Evolutionary conservation across 2,113 vertebrate genomes (phyloP), one percentile per base, ranked within the genome.

Genomic region (Petromus typicus): DNA sequence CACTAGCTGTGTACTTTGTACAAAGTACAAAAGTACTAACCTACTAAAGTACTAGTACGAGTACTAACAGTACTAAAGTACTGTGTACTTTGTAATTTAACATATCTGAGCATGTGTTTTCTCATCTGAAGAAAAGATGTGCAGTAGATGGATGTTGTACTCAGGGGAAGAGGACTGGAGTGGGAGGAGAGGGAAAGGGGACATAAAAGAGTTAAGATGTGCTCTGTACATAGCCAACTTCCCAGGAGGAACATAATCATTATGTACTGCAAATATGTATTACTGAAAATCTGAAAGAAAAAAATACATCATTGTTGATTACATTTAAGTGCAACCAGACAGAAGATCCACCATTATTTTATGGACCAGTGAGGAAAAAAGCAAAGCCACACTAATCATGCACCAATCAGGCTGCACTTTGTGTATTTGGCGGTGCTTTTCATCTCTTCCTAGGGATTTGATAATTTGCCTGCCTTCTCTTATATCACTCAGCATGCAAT

Each of bases 21-120:
- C n/a, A n/a, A n/a, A n/a, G n/a, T n/a, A n/a, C n/a, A n/a, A n/a
- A n/a, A n/a, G n/a, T n/a, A n/a, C n/a, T n/a, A n/a, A n/a, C n/a
- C n/a, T n/a, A n/a, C n/a, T n/a, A n/a, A n/a, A n/a, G n/a, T n/a
- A n/a, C n/a, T n/a, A n/a, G n/a, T n/a, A n/a, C n/a, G n/a, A n/a
- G n/a, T n/a, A n/a, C n/a, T n/a, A n/a, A n/a, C n/a, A n/a, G n/a
- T n/a, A n/a, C n/a, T n/a, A n/a, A n/a, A n/a, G n/a, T n/a, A n/a
- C 27, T 45, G 7, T 80, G 57, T 54, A 56, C 51, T 88, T 75
- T 43, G 51, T 20, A 66, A 78, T 78, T 89, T 51, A 32, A 94
- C 40, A 76, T 59, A 32, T 22, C 64, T 88, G 71, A 84, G 63
- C 9, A 27, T 80, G 81, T 91, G 45, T 84, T 56, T 95, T 89